A percentile compares a stretch with the other conserved stretches of the same genome.
These are phyloP conservation scores for Motacilla alba DNA, from an alignment of 2,113 vertebrate genomes.

Conservation along the genomic window DNA sequence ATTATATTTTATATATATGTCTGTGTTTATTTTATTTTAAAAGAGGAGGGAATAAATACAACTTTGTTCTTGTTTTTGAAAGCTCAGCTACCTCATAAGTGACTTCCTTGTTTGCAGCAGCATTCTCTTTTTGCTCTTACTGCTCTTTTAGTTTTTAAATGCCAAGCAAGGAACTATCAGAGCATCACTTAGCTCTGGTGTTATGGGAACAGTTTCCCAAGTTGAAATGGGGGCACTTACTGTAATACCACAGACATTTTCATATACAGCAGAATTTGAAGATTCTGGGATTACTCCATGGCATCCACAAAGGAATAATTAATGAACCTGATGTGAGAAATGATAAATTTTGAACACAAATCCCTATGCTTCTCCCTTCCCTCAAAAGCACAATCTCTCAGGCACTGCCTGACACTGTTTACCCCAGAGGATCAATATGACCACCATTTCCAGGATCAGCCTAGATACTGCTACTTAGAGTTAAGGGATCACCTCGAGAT, in stretches of 20 bases:
- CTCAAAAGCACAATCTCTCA: neutral
- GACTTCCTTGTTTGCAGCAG: neutral
- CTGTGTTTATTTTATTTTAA: neutral
- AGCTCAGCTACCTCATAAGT: neutral
- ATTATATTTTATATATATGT: no score
- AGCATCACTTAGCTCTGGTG: neutral
- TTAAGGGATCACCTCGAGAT: neutral
- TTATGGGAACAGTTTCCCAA: neutral
- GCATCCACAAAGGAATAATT: neutral
- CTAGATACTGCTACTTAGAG: neutral
- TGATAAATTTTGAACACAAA: neutral
- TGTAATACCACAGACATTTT: neutral
- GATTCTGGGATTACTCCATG: neutral
- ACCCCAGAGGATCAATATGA: neutral
- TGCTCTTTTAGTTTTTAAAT: neutral
- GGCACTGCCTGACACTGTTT: neutral
- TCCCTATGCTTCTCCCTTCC: neutral
- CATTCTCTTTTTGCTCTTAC: neutral
- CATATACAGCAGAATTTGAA: neutral
- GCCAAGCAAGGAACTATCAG: neutral
- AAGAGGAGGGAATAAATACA: neutral
- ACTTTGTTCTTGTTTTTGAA: neutral
- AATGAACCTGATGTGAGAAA: neutral
- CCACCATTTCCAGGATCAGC: neutral
- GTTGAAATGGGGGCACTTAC: neutral